Base-by-base conservation (phyloP, 1,140 invertebrate genomes). In the Drosophila azteca region DNA sequence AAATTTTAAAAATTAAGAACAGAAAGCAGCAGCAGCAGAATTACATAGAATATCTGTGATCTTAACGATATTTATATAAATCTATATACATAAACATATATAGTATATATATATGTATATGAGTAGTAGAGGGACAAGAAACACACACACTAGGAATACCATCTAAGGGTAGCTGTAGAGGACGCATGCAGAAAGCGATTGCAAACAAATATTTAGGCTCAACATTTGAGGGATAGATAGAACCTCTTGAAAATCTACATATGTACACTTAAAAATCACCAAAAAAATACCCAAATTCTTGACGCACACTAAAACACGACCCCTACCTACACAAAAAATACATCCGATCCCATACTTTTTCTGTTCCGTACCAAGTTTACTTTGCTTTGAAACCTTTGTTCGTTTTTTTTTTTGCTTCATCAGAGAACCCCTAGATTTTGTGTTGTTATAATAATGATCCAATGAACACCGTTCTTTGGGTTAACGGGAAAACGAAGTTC, bases 21-120 rank as follows among this genome's bases (percentile, higher is more conserved):
- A 90, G 80, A 85, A 85, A 39, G 52, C 51, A 73, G 41, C 50
- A 77, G 76, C 78, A 89, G 72, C 85, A 89, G 80, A 85, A 85
- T 81, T 81, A 90, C 78, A 91, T 91, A 91, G 83, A 90, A 91
- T 90, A 91, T 91, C 90, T 91, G 90, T 91, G 90, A 91, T 91
- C 90, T 91, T 90, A 89, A 87, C 74, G 87, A 91, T 90, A 91
- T 90, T 90, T 87, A 90, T 64, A 72, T 74, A 74, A 74, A 74
- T 39, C 72, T 61, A 61, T 79, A 79, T 68, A 68, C 51, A 79
- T 49, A 67, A 75, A 74, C 50, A 73, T 67, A 68, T 49, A 79
- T 45, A 67, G 59, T 57, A 71, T 72, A 84, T 49, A 60, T 57
- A 64, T 58, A 64, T 70, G 64, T 69, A 64, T 73, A 68, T 79